Percentiles rank a stretch among this genome's conserved stretches.
These are phyloP conservation scores for Eciton burchellii DNA, from an alignment of 1,140 invertebrate genomes.

Conservation along the genomic window DNA sequence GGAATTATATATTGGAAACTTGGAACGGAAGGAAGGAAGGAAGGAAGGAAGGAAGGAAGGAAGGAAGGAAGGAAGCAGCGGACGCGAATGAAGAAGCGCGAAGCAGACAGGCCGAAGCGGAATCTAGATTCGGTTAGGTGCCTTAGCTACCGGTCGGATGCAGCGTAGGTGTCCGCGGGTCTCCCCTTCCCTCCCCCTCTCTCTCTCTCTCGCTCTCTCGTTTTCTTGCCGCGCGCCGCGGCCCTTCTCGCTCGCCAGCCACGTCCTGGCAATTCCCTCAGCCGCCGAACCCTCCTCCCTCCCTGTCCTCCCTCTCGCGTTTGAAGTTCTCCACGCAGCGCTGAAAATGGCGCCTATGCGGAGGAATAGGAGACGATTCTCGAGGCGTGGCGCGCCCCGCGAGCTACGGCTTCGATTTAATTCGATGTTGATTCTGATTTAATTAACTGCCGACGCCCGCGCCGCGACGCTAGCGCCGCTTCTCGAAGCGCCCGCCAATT, in stretches of 20 bases:
- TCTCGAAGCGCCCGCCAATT: conserved; percentile 37
- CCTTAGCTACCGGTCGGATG: conserved; percentile 65
- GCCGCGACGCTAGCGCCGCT: conserved; percentile 45
- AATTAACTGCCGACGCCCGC: conserved; percentile 72
- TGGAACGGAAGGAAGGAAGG: conserved; percentile 75
- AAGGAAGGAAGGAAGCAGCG: conserved; percentile 53
- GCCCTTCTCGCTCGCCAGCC: not conserved
- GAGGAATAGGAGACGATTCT: conserved; percentile 72
- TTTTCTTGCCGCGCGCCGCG: not conserved
- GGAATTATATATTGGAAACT: conserved; percentile 84
- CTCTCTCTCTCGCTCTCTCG: not conserved
- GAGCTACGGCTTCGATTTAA: conserved; percentile 70
- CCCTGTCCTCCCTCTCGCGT: conserved; percentile 57
- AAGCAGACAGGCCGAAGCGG: conserved; percentile 26
- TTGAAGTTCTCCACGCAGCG: conserved; percentile 68
- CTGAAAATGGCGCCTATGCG: conserved; percentile 44
- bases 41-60: conserved; percentile 68
- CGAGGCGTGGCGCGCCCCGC: conserved; percentile 3
- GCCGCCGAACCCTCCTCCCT: conserved; percentile 7
- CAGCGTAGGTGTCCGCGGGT: conserved; percentile 44
- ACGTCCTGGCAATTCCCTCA: conserved; percentile 56
- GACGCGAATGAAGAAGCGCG: conserved; percentile 12
- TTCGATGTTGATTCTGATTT: conserved; percentile 78
- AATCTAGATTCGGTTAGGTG: conserved; percentile 65
- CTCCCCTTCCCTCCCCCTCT: not conserved